Evolutionary conservation across 2,113 vertebrate genomes (phyloP).

Genomic region (Dolichotis patagonum): DNA sequence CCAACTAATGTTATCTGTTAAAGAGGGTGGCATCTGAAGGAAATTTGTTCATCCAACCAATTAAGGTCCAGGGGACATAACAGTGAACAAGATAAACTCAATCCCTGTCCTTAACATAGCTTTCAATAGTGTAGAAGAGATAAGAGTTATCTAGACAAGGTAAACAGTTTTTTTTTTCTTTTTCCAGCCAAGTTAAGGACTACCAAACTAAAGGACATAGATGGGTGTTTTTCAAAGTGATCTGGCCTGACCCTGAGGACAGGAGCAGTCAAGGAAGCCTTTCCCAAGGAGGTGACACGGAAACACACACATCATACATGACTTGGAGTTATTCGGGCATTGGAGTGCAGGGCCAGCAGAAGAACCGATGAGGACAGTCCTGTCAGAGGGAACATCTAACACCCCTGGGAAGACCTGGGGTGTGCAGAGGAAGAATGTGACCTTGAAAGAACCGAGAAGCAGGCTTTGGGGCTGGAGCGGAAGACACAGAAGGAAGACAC

Average conservation of each 20-base stretch:
- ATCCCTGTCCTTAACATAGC: neutral
- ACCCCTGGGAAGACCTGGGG: fast-evolving
- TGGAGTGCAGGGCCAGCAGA: fast-evolving
- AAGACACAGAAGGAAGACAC: neutral
- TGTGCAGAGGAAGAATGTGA: fast-evolving
- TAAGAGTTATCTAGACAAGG: neutral
- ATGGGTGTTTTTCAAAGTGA: neutral
- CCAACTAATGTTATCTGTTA: neutral
- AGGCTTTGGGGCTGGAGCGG: neutral
- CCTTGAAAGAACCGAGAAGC: neutral
- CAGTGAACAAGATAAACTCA: neutral
- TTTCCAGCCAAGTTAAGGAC: neutral
- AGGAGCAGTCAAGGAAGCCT: neutral
- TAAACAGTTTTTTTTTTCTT: neutral
- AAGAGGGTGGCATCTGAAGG: neutral
- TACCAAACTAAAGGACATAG: neutral
- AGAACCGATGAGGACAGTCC: neutral
- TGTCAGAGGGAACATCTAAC: neutral
- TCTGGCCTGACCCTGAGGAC: too few species aligned
- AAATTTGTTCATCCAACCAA: neutral
- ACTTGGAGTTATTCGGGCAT: neutral
- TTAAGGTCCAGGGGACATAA: neutral
- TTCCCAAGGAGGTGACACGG: neutral
- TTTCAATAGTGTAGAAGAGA: neutral
- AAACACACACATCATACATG: neutral